Evolutionary conservation across 2,797 vertebrate species (phyloP), one percentile per base, ranked within the genome.

Genomic region (Pangasius macronema): DNA sequence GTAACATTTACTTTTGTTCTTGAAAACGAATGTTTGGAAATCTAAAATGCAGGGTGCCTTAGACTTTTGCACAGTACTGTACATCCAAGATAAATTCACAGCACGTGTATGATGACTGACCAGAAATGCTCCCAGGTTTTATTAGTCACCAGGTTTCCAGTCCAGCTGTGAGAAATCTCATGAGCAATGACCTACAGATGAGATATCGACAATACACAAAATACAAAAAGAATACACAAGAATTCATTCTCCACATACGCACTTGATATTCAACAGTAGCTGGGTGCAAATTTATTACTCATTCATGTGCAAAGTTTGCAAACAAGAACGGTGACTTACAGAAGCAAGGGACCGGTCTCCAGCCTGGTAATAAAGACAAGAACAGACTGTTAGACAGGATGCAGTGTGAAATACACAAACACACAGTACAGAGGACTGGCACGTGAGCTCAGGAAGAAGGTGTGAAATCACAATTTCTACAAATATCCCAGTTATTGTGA

Each of bases 101-200:
- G 49, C 20, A 27, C 42, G 24, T 22, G 27, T 39, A 83, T 51
- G 77, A 14, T 13, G 16, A 89, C 93, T 83, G 93, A 99, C 98
- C 98, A 99, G 94, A 99, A 99, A 93, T 99, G 97, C 87, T 99
- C 98, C 98, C 98, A 99, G 27, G 97, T 99, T 94, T 95, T 97
- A 92, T 98, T 99, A 91, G 98, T 99, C 91, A 99, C 98, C 93
- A 99, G 95, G 91, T 99, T 99, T 30, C 98, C 98, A 0, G 98
- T 99, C 98, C 98, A 99, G 93, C 98, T 99, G 92, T 99, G 98
- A 82, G 98, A 97, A 93, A 99, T 99, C 95, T 99, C 98, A 91
- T 99, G 98, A 42, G 98, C 98, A 85, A 99, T 98, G 87, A 99
- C 98, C 98, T 99, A 91, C 82, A 81, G 81, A 84, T 39, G 10